Conservation (phyloP, 1,140 invertebrate genomes). For the Centruroides sculpturatus region DNA sequence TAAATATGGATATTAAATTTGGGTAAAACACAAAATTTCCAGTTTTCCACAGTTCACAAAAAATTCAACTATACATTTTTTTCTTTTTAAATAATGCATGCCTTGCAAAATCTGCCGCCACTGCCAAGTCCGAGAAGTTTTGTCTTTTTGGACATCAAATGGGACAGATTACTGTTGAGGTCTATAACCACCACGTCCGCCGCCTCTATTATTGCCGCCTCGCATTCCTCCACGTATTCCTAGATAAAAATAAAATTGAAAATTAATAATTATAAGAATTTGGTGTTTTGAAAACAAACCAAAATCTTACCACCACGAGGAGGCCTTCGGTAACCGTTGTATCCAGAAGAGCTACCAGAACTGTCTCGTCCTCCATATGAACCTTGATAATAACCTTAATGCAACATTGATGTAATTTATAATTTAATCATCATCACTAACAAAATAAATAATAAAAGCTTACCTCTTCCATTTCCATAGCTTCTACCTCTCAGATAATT, state of each 20-base stretch:
- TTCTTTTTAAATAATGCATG: background rate
- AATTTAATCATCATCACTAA: no score
- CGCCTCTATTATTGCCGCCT: conserved; percentile 4
- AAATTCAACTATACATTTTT: background rate
- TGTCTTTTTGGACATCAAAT: background rate
- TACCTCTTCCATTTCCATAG: conserved; percentile 9
- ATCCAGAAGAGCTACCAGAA: no score
- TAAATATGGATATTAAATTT: no score
- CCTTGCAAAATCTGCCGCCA: conserved; percentile 4
- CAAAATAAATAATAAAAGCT: background rate
- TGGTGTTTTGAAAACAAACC: no score
- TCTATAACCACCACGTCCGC: background rate
- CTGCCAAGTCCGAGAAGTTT: conserved; percentile 14
- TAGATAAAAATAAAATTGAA: no score
- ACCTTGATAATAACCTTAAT: no score
- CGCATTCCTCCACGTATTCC: background rate
- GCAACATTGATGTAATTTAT: no score
- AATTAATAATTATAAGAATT: no score
- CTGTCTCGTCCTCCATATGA: no score
- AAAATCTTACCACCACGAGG: no score
- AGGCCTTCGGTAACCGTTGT: no score
- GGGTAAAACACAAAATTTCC: background rate
- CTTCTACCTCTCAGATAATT: conserved; percentile 8
- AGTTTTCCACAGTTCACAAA: background rate
- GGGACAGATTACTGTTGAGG: background rate